Conservation (phyloP, 2,888 invertebrate genomes). For the Nineta flava region DNA sequence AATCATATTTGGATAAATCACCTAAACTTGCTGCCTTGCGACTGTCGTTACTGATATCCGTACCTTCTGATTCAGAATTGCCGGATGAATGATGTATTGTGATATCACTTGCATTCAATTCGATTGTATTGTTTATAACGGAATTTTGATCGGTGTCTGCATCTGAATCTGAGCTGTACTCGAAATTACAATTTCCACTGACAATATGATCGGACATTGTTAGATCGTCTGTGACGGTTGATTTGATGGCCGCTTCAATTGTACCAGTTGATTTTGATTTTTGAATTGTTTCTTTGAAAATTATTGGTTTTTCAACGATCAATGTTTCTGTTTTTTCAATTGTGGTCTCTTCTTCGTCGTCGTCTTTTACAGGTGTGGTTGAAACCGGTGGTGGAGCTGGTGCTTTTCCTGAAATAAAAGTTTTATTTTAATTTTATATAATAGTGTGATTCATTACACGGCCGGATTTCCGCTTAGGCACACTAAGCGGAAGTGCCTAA, state of each 20-base stretch:
- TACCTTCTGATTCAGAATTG: constrained; percentile 33
- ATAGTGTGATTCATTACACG: too few species aligned
- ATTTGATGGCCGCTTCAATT: constrained; percentile 6
- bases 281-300: constrained; percentile 30
- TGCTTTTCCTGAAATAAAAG: constrained; percentile 32
- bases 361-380: constrained; percentile 29
- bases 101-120: constrained; percentile 56
- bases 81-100: constrained; percentile 54
- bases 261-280: constrained; percentile 13
- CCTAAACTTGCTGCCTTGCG: constrained; percentile 66
- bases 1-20: constrained; percentile 54
- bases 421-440: too few species aligned
- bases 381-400: constrained; percentile 42
- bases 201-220: constrained; percentile 11
- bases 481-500: too few species aligned
- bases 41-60: constrained; percentile 40
- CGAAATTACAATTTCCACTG: constrained; percentile 14
- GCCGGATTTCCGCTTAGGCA: too few species aligned
- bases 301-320: constrained; percentile 25
- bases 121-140: constrained; percentile 42
- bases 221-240: constrained; percentile 3
- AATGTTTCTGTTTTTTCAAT: constrained; percentile 31
- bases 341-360: constrained; percentile 31
- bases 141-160: constrained; percentile 30
- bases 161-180: constrained; percentile 33